A percentile compares a stretch with the other conserved stretches of the same genome.
These are phyloP conservation scores for Drosophila quadrilineata DNA, from an alignment of 1,140 invertebrate species.

Conservation along the genomic window DNA sequence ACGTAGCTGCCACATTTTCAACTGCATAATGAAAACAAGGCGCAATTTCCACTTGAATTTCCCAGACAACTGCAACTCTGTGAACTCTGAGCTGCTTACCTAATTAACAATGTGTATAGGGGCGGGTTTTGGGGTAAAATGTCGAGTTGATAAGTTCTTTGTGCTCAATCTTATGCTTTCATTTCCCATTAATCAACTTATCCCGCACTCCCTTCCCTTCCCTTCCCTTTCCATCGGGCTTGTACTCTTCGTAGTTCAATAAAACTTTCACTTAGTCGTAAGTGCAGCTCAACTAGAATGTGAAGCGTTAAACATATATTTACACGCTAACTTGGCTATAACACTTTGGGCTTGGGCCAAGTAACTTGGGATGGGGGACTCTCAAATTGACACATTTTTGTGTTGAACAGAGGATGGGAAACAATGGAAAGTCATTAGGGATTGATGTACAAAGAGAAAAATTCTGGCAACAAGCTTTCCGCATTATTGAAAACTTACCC, in stretches of 20 bases:
- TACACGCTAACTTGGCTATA: slow-evolving; percentile 34
- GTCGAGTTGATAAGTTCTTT: slow-evolving; percentile 29
- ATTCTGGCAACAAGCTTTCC: slow-evolving; percentile 44
- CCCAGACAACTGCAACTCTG: no score
- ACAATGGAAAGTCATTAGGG: slow-evolving; percentile 64
- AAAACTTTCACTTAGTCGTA: slow-evolving; percentile 32
- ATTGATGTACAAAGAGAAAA: slow-evolving; percentile 59
- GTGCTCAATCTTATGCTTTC: slow-evolving; percentile 15
- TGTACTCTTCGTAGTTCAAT: slow-evolving; percentile 20
- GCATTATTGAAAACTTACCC: slow-evolving; percentile 73
- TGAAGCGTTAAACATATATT: slow-evolving; percentile 49
- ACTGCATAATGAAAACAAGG: no score
- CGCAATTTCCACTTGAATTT: no score
- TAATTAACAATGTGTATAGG: slow-evolving; percentile 11
- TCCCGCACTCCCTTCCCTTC: no score
- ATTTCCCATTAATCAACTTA: slow-evolving; percentile 11
- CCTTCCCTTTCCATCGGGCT: no score
- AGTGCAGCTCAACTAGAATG: slow-evolving; percentile 26
- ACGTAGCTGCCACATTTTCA: no score
- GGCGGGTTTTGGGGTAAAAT: no score
- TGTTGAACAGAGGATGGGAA: slow-evolving; percentile 1
- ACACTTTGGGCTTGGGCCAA: slow-evolving; percentile 31
- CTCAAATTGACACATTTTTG: slow-evolving; percentile 47
- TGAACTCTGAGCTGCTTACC: neutral
- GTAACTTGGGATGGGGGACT: no score